Evolutionary conservation across 1,140 invertebrate genomes (phyloP), one percentile per base, ranked within the genome.

Genomic region (Aphis craccivora): DNA sequence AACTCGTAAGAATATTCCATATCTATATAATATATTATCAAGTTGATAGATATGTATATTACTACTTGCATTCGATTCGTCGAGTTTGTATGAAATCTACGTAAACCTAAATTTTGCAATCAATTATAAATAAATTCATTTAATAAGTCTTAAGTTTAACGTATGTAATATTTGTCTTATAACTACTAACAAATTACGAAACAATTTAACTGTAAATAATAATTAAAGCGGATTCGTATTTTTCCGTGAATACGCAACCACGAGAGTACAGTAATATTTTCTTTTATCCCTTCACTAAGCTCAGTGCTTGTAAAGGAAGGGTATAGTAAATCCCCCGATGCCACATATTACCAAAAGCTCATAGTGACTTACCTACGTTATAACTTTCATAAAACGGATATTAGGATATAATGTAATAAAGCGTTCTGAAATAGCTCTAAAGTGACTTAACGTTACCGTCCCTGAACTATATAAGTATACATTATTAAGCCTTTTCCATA

Each of bases 351-450:
- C 55, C 25, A 60, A 84, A 93, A 86, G 48, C 91, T 93, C 91
- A 86, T 43, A 25, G 25, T 86, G 91, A 93, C 81, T 93, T 93
- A 86, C 91, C 48, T 84, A 60, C 48, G 76, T 92, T 76, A 81
- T 81, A 92, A 92, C 91, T 92, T 92, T 45, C 43, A 40, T 84
- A 83, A 48, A 83, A 48, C n/a, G n/a, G 14, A 51, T 81, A 92
- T 92, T 35, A 76, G 67, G 67, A 91, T 91, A 67, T 76, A 76
- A 67, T 76, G 11, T n/a, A 86, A 55, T 86, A 93, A 55, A 93
- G 35, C 23, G 45, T 84, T 40, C 23, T 30, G 22, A 86, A 84
- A 84, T 51, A 35, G 90, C 35, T 91, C 18, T 83, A 83, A 91
- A 91, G 67, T 43, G 22, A 81, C 51, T 91, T 91, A 91, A 91